These are phyloP conservation scores for Microcebus tavaratra DNA, from an alignment of 2,113 vertebrate species.

Conservation along the genomic window DNA sequence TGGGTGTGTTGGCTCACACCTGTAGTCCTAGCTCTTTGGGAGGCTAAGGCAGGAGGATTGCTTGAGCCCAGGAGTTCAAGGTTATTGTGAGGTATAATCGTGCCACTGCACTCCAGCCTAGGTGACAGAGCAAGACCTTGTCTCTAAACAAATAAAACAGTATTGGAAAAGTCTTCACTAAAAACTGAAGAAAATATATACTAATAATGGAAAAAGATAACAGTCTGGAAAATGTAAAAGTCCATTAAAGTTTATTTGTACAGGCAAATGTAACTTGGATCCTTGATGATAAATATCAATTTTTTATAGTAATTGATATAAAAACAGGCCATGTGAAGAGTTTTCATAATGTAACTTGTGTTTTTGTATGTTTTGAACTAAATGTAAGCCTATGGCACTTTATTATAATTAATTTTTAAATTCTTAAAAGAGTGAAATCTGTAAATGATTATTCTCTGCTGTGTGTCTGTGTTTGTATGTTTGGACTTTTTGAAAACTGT, in stretches of 20 bases:
- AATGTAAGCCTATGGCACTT: conserved; percentile 51
- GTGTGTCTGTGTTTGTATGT: conserved; percentile 7
- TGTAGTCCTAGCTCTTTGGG: no score
- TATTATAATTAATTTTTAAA: conserved; percentile 57
- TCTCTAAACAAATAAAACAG: not conserved
- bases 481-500: conserved; percentile 28
- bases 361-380: conserved; percentile 63
- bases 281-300: not conserved
- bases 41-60: no score
- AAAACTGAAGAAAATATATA: conserved; percentile 18
- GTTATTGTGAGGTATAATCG: no score
- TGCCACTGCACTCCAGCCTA: no score
- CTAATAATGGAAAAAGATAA: not conserved
- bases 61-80: no score
- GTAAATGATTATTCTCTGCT: conserved; percentile 38
- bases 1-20: no score
- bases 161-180: not conserved
- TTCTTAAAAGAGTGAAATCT: conserved; percentile 37
- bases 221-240: not conserved
- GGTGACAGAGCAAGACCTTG: not conserved
- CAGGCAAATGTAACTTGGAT: conserved; percentile 4
- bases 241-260: conserved; percentile 8
- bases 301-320: conserved; percentile 55
- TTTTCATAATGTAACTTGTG: conserved; percentile 49
- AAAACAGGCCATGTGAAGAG: conserved; percentile 13